These are phyloP conservation scores for Mythimna ferrago DNA, from an alignment of 2,888 invertebrate genomes.

Conservation along the genomic window DNA sequence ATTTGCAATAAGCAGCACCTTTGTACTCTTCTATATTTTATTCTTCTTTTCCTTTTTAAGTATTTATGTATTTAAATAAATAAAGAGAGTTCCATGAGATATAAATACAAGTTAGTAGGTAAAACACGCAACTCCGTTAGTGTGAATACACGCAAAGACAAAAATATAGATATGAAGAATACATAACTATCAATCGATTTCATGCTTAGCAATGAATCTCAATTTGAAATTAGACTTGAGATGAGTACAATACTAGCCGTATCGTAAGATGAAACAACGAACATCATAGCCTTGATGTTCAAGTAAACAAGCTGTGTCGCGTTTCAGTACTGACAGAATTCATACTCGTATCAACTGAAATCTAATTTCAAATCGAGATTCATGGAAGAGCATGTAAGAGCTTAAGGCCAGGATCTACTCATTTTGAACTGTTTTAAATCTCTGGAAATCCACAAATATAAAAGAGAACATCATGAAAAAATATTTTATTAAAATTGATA, in stretches of 20 bases:
- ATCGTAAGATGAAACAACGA: background rate
- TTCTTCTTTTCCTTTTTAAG: too few relatives aligned
- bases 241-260: background rate
- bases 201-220: background rate
- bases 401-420: background rate
- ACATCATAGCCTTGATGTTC: background rate
- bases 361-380: conserved; percentile 5
- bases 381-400: background rate
- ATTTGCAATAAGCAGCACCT: too few relatives aligned
- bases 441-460: too few relatives aligned
- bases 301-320: background rate
- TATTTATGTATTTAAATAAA: too few relatives aligned
- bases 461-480: too few relatives aligned
- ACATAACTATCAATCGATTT: background rate
- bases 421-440: too few relatives aligned
- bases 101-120: too few relatives aligned
- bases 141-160: background rate
- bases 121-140: too few relatives aligned
- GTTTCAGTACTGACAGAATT: conserved; percentile 4
- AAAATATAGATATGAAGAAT: background rate
- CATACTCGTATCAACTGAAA: background rate
- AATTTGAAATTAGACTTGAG: background rate
- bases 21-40: too few relatives aligned
- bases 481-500: too few relatives aligned
- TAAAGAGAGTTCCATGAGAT: too few relatives aligned